phyloP scores from a whole-genome alignment of 2,888 invertebrate species.

The Standfussiana lucernea region DNA sequence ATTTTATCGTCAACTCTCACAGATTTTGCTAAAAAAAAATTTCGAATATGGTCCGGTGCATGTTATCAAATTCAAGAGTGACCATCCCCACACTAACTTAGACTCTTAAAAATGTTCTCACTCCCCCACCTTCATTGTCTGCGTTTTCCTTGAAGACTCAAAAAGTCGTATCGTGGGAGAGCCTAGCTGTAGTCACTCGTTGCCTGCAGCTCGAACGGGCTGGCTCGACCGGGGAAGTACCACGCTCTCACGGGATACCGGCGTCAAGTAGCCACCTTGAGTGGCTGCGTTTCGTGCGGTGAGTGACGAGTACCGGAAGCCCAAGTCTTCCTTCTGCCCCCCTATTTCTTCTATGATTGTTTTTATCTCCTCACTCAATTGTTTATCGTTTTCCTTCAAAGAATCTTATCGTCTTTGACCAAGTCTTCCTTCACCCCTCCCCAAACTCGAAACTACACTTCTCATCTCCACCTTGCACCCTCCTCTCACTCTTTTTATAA shows the following conservation, averaged over 20 bases:
- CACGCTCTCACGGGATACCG: slow-evolving; percentile 23
- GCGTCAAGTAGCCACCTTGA: not conserved
- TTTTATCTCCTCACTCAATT: too few species aligned
- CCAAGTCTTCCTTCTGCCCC: not conserved
- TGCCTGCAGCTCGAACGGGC: slow-evolving; percentile 13
- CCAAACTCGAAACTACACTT: not conserved
- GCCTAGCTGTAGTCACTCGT: slow-evolving; percentile 1
- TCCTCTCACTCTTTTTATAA: not conserved
- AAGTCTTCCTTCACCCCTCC: not conserved
- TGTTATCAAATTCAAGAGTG: not conserved
- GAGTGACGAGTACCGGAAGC: slow-evolving; percentile 20
- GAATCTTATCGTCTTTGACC: too few species aligned
- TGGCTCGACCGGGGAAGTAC: slow-evolving; percentile 45
- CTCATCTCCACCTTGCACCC: not conserved
- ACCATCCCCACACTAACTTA: not conserved
- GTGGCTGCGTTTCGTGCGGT: slow-evolving; percentile 22
- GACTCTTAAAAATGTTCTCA: not conserved
- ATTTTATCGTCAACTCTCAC: not conserved
- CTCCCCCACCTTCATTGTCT: not conserved
- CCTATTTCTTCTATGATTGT: too few species aligned
- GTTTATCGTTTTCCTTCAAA: too few species aligned
- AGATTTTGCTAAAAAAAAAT: not conserved
- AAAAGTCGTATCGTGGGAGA: slow-evolving; percentile 15
- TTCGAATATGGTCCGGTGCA: not conserved
- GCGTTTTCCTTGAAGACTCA: not conserved